These are phyloP conservation scores for Trichogramma evanescens DNA, from an alignment of 2,888 invertebrate genomes.

Conservation along the genomic window DNA sequence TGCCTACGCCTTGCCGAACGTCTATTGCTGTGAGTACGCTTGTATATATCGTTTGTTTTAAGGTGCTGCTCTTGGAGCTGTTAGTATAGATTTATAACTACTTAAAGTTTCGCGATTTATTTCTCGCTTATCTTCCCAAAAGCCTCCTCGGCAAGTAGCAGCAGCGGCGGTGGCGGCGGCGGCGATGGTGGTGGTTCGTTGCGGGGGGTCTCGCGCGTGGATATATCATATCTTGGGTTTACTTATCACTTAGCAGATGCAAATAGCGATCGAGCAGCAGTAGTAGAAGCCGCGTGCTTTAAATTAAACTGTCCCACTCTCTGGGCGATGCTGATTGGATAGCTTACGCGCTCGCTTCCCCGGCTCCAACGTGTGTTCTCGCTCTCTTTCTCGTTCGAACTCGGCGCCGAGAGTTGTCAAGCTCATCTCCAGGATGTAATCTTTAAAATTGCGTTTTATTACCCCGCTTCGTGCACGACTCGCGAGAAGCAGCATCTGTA, in stretches of 20 bases:
- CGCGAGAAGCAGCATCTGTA: no score
- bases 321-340: constrained; percentile 26
- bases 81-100: constrained; percentile 48
- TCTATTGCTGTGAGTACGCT: no score
- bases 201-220: no score
- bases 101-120: constrained; percentile 48
- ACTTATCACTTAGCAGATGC: constrained; percentile 48
- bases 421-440: constrained; percentile 12
- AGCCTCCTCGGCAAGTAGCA: constrained; percentile 4
- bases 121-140: constrained; percentile 44
- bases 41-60: constrained; percentile 21
- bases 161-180: constrained; percentile 37
- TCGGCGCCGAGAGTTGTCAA: no score
- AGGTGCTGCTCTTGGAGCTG: constrained; percentile 18
- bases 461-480: constrained; percentile 13
- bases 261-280: constrained; percentile 33
- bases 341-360: constrained; percentile 21
- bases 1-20: no score
- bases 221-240: constrained; percentile 28
- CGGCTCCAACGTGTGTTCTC: not conserved
- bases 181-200: no score
- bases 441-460: constrained; percentile 24
- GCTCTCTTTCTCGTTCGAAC: no score
- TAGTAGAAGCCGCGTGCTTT: constrained; percentile 25
- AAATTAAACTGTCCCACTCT: constrained; percentile 30